A percentile compares a stretch with the other conserved stretches of the same genome.
phyloP scores from a whole-genome alignment of 2,888 invertebrate genomes.

The Aethes cnicana region DNA sequence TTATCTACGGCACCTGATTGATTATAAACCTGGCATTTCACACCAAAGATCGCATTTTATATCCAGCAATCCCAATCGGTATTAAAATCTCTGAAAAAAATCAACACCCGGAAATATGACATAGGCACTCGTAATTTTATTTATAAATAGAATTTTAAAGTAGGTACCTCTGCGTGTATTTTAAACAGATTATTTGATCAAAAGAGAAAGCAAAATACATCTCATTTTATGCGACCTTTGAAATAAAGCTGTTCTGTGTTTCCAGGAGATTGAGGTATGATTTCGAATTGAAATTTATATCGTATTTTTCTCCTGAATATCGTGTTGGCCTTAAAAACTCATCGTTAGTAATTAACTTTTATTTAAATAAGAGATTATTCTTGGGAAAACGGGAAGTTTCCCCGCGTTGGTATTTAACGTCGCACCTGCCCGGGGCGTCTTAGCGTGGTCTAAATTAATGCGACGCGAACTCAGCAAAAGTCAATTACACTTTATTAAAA shows the following conservation, averaged over 20 bases:
- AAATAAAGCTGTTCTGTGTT: neutral
- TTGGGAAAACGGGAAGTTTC: slow-evolving; percentile 70
- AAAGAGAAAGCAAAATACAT: slow-evolving; percentile 14
- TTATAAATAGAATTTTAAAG: neutral
- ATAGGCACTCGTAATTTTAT: too few relatives aligned
- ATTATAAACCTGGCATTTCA: slow-evolving; percentile 9
- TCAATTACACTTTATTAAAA: slow-evolving; percentile 83
- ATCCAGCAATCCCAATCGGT: too few relatives aligned
- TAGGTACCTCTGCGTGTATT: neutral
- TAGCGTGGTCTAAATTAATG: slow-evolving; percentile 81
- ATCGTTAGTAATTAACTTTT: slow-evolving; percentile 77
- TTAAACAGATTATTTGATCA: slow-evolving; percentile 9
- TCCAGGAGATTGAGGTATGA: neutral
- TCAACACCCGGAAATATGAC: too few relatives aligned
- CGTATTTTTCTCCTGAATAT: slow-evolving; percentile 34
- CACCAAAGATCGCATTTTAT: too few relatives aligned
- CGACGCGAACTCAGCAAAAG: slow-evolving; percentile 81
- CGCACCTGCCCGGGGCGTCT: slow-evolving; percentile 79
- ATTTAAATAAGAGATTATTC: slow-evolving; percentile 79
- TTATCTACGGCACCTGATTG: slow-evolving; percentile 19
- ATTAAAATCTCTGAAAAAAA: too few relatives aligned
- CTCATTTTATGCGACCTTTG: slow-evolving; percentile 10
- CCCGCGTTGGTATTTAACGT: slow-evolving; percentile 68
- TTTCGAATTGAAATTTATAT: neutral
- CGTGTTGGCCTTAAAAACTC: slow-evolving; percentile 63